Base-by-base conservation (phyloP, 2,797 vertebrate species). In the Orientallactaga sibirica region DNA sequence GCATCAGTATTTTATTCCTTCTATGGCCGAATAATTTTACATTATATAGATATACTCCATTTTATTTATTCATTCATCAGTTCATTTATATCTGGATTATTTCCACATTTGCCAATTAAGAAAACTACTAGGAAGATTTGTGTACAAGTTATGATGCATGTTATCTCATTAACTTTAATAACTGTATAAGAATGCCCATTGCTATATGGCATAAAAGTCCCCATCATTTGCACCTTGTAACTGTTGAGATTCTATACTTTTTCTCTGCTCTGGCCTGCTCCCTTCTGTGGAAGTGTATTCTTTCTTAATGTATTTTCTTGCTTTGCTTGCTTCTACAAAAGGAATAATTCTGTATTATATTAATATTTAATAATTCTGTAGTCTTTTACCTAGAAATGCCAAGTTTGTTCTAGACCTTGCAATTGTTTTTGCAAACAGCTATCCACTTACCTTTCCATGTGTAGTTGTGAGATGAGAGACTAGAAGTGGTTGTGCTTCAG, bases 111-210 rank as follows among this genome's bases (percentile, higher is more conserved):
- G 2, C 58, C 62, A 43, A 37, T 66, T 37, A 79, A 66, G n/a
- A 76, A 43, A 41, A n/a, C 25, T 73, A 2, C 73, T 70, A 4
- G 33, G 27, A 79, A 41, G 18, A 48, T 61, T 70, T 29, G 12
- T 64, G 15, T 70, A 52, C 48, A 62, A 27, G 7, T 37, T 78
- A 29, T 24, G 55, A 90, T 41, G 10, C 7, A 20, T 73, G 29
- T 41, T 92, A n/a, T 24, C 20, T 55, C 82, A 66, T 76, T 91
- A 75, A 58, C 85, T 88, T 85, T 62, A 85, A 52, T 70, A 75
- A 75, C 20, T 66, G 9, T 37, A 9, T 27, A 70, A 70, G 67
- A 70, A 55, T 24, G 8, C 12, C 43, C 43, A 25, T 7, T 7
- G 70, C 11, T 24, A 3, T 73, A 48, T 73, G 33, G 25, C 9